Conservation (phyloP, 2,113 vertebrate species). For the Isurus oxyrinchus region DNA sequence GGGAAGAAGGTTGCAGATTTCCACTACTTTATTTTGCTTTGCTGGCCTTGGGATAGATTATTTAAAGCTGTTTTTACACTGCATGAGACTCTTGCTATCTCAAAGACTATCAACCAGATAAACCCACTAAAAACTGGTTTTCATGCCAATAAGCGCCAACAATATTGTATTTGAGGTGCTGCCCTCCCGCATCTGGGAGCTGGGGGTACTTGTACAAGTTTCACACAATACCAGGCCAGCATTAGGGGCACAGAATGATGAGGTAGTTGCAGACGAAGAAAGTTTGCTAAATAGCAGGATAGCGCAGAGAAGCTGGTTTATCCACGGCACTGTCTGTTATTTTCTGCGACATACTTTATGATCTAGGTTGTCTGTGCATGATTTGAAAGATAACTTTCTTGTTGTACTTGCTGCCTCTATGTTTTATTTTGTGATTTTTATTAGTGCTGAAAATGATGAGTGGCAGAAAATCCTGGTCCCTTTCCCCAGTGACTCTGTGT, state of each 20-base stretch:
- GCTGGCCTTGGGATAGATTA: not conserved
- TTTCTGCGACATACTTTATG: not conserved
- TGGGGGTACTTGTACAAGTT: not conserved
- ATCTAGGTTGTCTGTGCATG: not conserved
- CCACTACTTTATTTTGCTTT: not conserved
- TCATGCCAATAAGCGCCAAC: not conserved
- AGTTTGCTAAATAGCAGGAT: not conserved
- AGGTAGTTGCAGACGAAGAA: not conserved
- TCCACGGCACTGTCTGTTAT: not conserved
- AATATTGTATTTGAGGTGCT: not conserved
- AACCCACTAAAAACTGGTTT: not conserved
- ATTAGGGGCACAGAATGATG: not conserved
- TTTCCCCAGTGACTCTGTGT: not conserved
- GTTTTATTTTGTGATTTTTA: not conserved
- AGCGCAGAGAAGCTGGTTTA: not conserved
- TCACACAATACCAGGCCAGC: not conserved
- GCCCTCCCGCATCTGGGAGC: not conserved
- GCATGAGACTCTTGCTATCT: not conserved
- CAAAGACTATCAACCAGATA: not conserved
- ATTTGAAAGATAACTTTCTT: not conserved
- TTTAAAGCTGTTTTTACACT: not conserved
- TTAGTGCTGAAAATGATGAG: not conserved
- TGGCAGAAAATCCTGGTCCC: not conserved
- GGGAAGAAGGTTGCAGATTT: not conserved
- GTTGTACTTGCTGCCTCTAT: not conserved